Base-by-base conservation (phyloP, 1,140 invertebrate species). In the Spodoptera frugiperda region DNA sequence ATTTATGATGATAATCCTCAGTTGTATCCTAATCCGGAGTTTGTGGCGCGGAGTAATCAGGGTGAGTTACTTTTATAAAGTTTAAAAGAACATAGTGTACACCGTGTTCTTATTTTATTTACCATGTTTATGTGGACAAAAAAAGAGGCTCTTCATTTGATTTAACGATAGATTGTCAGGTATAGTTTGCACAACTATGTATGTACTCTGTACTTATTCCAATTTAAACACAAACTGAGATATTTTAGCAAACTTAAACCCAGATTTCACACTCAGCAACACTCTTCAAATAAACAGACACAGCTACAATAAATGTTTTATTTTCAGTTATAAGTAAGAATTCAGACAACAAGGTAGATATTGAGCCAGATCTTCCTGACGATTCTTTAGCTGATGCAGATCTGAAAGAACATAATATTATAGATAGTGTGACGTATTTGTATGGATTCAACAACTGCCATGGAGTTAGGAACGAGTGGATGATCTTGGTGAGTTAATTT, bases 351-450 rank as follows among this genome's bases (percentile, higher is more conserved):
- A 91, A 89, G 76, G 76, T 88, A 14, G 88, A 93, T 21, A 75
- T 84, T 3, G 92, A 94, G 21, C 79, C 93, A 0, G 93, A 94
- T 33, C 68, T 94, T 1, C 93, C 94, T 10, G 92, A 93, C 74
- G 90, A 94, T 74, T 93, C 91, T 0, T 78, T 94, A 33, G 91
- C 92, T 4, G 93, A 94, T 73, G 88, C 86, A 11, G 94, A 94
- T 80, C 82, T 94, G 0, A 91, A 89, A 25, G 94, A 94, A 65
- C 90, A 94, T 15, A 93, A 94, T 68, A 90, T 94, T 15, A 94
- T 94, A 6, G 94, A 94, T 51, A 94, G 93, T 59, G 91, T 94
- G 11, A 92, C 93, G 14, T 94, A 94, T 76, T 80, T 94, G 21
- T 94, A 94, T 67, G 91, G 92, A 12, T 89, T 90, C 55, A 92